Evolutionary conservation across 2,113 vertebrate genomes (phyloP).

Genomic region (Rhinichthys klamathensis): DNA sequence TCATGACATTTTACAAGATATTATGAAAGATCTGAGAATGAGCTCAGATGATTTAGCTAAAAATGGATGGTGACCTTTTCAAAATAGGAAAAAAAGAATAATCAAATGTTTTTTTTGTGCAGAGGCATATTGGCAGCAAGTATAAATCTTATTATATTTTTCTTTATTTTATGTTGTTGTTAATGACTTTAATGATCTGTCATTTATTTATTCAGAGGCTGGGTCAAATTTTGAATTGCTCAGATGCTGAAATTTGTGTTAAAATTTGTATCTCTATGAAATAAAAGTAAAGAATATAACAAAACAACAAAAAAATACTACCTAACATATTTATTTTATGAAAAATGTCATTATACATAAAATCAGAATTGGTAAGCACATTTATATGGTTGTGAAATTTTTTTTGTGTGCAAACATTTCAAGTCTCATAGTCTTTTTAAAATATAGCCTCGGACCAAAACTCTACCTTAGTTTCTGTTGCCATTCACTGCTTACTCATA

Average conservation of each 20-base stretch:
- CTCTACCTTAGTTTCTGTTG: background rate
- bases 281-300: background rate
- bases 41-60: conserved; percentile 4
- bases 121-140: background rate
- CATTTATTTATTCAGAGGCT: background rate
- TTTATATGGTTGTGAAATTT: background rate
- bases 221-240: too few species aligned
- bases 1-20: background rate
- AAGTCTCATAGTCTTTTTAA: too few species aligned
- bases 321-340: too few species aligned
- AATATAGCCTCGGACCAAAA: background rate
- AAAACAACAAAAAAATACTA: background rate
- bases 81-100: background rate
- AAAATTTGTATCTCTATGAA: background rate
- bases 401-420: too few species aligned
- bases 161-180: background rate
- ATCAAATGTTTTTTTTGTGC: background rate
- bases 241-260: background rate
- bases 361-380: background rate
- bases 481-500: background rate
- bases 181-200: too few species aligned
- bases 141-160: background rate
- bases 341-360: too few species aligned
- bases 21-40: background rate
- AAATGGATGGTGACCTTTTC: background rate